Conservation (phyloP, 2,888 invertebrate genomes). For the Agrenia bidenticulata region DNA sequence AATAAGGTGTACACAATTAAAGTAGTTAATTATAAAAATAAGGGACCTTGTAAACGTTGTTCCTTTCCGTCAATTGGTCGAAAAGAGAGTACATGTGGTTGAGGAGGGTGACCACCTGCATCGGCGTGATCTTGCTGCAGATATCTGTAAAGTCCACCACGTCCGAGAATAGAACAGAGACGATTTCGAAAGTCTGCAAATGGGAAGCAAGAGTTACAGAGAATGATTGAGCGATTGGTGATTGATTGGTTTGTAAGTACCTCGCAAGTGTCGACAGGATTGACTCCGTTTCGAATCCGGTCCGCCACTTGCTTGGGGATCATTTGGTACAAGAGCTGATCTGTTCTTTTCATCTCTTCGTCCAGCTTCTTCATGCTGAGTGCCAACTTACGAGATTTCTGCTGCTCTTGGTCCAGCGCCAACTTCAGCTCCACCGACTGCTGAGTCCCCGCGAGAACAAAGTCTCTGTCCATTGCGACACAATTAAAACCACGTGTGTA, state of each 20-base stretch:
- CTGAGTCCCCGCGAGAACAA: conserved; percentile 94
- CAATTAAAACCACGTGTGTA: too few species aligned
- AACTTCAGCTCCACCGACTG: conserved; percentile 94
- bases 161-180: conserved; percentile 60
- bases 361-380: conserved; percentile 95
- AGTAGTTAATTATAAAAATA: not conserved
- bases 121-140: conserved; percentile 90
- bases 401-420: conserved; percentile 92
- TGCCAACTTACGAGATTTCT: too few species aligned
- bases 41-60: conserved; percentile 87
- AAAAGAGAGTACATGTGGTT: conserved; percentile 97
- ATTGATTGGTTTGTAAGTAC: conserved; percentile 59
- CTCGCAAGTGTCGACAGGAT: conserved; percentile 95
- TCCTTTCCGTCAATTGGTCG: conserved; percentile 87
- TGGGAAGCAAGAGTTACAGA: not conserved
- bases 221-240: not conserved
- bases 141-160: conserved; percentile 97
- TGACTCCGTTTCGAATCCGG: conserved; percentile 87
- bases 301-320: conserved; percentile 98
- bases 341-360: conserved; percentile 92
- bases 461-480: too few species aligned
- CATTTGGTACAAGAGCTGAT: conserved; percentile 96
- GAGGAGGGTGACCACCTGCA: conserved; percentile 96
- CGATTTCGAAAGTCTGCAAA: conserved; percentile 10
- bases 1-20: too few species aligned